Base-by-base conservation (phyloP, 2,888 invertebrate species). In the Hesperia comma region DNA sequence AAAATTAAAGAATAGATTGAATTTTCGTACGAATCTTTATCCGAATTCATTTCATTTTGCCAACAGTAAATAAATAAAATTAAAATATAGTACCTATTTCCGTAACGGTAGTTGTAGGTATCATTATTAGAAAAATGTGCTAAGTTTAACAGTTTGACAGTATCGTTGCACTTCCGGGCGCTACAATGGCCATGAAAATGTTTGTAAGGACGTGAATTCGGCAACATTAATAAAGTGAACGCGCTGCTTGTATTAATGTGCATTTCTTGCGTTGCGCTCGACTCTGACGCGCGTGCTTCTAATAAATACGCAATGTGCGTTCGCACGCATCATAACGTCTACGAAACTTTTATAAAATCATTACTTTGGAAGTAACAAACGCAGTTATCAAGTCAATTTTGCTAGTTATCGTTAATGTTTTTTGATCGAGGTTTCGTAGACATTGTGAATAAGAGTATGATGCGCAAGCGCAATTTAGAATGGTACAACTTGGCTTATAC, bases 401-500 rank as follows among this genome's bases (percentile, higher is more conserved):
- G 32, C 6, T 54, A n/a, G 7, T 37, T 33, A 21, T n/a, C n/a
- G n/a, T 21, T 12, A 12, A 10, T 12, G 8, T 1, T 21, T 2
- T 14, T 12, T 19, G 10, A 21, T 14, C 51, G 12, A 57, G 40
- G 37, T 63, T 57, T 64, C 32, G 57, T 40, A n/a, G 63, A 40
- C 37, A 51, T 56, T 63, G 21, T 17, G 14, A 57, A 21, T 41
- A 33, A 6, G 55, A 33, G 17, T 17, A 26, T 32, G 32, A 32
- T 15, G 15, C 40, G 54, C 49, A 41, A 54, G 41, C 54, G 53
- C 17, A 53, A 51, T 14, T 37, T 26, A n/a, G 8, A 19, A 63
- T 57, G 37, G 49, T 57, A 51, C 63, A 64, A 64, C 63, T 64
- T 57, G 63, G 49, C 32, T 64, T 51, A 40, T 26, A 55, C 57